These are phyloP conservation scores for Cricetomys ansorgei DNA, from an alignment of 2,113 vertebrate species.

Conservation along the genomic window DNA sequence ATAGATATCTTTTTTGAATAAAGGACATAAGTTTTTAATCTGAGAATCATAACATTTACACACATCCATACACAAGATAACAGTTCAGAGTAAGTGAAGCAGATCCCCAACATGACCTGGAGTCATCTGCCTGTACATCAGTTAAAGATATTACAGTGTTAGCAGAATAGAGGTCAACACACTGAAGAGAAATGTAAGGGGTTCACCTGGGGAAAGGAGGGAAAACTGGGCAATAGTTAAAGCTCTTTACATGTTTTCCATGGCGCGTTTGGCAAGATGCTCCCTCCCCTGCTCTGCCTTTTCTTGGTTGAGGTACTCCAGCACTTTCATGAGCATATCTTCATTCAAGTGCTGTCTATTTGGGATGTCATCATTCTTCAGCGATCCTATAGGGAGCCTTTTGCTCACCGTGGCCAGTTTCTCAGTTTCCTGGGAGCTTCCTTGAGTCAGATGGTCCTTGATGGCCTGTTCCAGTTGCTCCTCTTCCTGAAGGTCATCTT, in stretches of 20 bases:
- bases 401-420: slow-evolving; percentile 85
- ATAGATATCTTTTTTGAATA: slow-evolving; percentile 85
- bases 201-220: slow-evolving; percentile 29
- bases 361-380: slow-evolving; percentile 80
- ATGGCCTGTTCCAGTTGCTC: slow-evolving; percentile 88
- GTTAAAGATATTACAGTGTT: slow-evolving; percentile 84
- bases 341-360: slow-evolving; percentile 89
- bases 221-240: slow-evolving; percentile 22
- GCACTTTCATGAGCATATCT: slow-evolving; percentile 92
- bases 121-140: slow-evolving; percentile 76
- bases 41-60: slow-evolving; percentile 85
- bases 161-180: slow-evolving; percentile 84
- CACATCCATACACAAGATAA: slow-evolving; percentile 87
- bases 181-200: slow-evolving; percentile 80
- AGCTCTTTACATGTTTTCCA: slow-evolving; percentile 89
- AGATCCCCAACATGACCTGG: slow-evolving; percentile 80
- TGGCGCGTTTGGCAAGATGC: slow-evolving; percentile 88
- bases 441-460: slow-evolving; percentile 89
- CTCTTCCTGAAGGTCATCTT: slow-evolving; percentile 80
- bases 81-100: slow-evolving; percentile 84
- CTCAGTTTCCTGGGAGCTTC: slow-evolving; percentile 86
- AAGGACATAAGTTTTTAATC: slow-evolving; percentile 83
- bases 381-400: slow-evolving; percentile 81
- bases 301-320: slow-evolving; percentile 93
- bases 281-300: slow-evolving; percentile 89